Evolutionary conservation across 2,113 vertebrate species (phyloP).

Genomic region (Glaucomys volans): DNA sequence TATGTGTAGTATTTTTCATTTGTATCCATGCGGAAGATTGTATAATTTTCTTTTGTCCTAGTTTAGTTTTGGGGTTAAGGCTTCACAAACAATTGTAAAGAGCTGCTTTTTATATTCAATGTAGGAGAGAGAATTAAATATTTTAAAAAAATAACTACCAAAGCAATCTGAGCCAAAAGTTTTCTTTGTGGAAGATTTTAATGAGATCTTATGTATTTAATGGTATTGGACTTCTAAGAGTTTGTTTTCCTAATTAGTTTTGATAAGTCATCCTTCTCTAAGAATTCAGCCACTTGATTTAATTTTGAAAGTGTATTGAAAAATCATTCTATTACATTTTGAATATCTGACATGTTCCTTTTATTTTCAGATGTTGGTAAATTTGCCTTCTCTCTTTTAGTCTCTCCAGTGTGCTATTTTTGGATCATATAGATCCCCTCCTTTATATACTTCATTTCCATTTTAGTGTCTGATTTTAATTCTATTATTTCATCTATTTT

Average conservation of each 20-base stretch:
- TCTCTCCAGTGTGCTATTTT: not conserved
- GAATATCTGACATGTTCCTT: not conserved
- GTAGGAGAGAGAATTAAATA: not conserved
- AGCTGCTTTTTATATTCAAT: not conserved
- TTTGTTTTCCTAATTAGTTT: not conserved
- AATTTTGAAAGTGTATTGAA: not conserved
- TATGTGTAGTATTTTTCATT: not conserved
- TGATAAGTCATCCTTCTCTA: no score
- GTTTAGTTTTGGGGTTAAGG: not conserved
- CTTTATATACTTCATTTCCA: not conserved
- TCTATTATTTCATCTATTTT: not conserved
- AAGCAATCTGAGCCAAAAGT: not conserved
- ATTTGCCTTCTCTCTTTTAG: not conserved
- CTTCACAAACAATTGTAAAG: not conserved
- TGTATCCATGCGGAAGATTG: not conserved
- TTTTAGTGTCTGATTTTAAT: not conserved
- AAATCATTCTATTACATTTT: not conserved
- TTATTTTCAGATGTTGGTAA: not conserved
- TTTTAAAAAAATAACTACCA: not conserved
- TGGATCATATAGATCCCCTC: not conserved
- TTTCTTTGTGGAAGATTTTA: not conserved
- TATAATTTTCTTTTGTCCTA: not conserved
- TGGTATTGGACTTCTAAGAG: not conserved
- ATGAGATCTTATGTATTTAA: not conserved
- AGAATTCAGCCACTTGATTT: not conserved